Evolutionary conservation across 2,113 vertebrate species (phyloP), one percentile per base, ranked within the genome.

Genomic region (Sinocyclocheilus anshuiensis): DNA sequence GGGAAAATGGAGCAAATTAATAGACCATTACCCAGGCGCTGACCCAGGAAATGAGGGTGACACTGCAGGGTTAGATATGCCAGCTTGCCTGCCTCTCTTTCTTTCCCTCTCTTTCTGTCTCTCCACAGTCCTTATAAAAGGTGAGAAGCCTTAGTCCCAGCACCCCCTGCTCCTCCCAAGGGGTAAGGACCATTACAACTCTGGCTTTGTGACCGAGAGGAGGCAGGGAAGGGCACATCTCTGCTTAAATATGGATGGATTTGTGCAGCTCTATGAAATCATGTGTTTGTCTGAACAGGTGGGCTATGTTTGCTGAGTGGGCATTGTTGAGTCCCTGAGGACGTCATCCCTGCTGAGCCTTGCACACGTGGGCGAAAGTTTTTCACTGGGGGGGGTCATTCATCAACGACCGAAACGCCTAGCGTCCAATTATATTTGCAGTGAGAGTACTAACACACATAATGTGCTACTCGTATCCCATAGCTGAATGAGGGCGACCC

Each of bases 21-120:
- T 98, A 97, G 97, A 96, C 96, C 97, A 98, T 99, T 98, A 99
- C 96, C 97, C 97, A 98, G 96, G 95, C 96, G 65, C 94, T 99
- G 97, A 99, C 97, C 97, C 97, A 94, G 95, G 95, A 96, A 98
- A 96, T 95, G 94, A 96, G 95, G 94, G 95, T 95, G 95, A 94
- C 93, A 93, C 89, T 90, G 88, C 92, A 89, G 92, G 94, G 94
- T 93, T 92, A 93, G 90, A 91, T 90, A 91, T 92, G 89, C 89
- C 91, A 89, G 88, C 87, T 87, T 87, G 67, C 39, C 84, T 88
- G 76, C 74, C 86, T 77, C 57, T 53, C 36, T 39, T 71, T 69
- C 84, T 81, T 76, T 84, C 63, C 72, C 88, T 77, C 74, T 78
- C 81, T 57, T 75, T 24, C 85, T 59, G 33, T 69, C 84, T 20